These are phyloP conservation scores for Cheilinus undulatus DNA, from an alignment of 2,113 vertebrate genomes.

Conservation along the genomic window DNA sequence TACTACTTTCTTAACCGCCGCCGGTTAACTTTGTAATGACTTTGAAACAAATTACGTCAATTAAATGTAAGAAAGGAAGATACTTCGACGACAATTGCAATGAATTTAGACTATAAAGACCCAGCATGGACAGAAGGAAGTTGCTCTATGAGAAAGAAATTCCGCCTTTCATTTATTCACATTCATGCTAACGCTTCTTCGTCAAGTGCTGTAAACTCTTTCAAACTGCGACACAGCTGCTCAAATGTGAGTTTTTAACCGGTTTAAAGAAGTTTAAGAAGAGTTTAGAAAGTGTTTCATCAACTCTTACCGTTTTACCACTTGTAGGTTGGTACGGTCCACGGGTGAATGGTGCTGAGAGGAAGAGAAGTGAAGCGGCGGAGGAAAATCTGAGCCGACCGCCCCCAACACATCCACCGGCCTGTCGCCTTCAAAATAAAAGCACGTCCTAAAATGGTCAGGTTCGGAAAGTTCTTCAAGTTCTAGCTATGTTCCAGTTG, in stretches of 20 bases:
- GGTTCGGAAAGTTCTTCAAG: too few species aligned
- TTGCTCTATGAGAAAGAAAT: slow-evolving; percentile 7
- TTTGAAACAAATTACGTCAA: background rate
- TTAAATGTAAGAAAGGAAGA: background rate
- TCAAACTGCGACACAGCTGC: background rate
- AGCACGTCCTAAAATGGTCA: too few species aligned
- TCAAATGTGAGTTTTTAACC: rapidly evolving
- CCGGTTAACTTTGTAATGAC: slow-evolving; percentile 17
- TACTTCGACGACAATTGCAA: too few species aligned
- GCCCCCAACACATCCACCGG: slow-evolving; percentile 22
- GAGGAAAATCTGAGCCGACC: slow-evolving; percentile 34
- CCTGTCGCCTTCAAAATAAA: slow-evolving; percentile 51
- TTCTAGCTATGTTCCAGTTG: too few species aligned
- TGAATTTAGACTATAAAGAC: background rate
- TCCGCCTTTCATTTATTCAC: background rate
- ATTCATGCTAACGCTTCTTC: background rate
- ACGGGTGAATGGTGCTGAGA: slow-evolving; percentile 68
- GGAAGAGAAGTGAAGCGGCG: slow-evolving; percentile 47
- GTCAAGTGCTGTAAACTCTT: background rate
- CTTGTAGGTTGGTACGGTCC: slow-evolving; percentile 34
- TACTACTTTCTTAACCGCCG: background rate
- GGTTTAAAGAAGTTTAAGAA: background rate
- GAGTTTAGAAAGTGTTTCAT: background rate
- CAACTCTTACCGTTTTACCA: slow-evolving; percentile 76
- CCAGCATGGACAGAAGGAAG: background rate